These are phyloP conservation scores for Oreochromis aureus DNA, from an alignment of 2,113 vertebrate genomes.

Conservation along the genomic window DNA sequence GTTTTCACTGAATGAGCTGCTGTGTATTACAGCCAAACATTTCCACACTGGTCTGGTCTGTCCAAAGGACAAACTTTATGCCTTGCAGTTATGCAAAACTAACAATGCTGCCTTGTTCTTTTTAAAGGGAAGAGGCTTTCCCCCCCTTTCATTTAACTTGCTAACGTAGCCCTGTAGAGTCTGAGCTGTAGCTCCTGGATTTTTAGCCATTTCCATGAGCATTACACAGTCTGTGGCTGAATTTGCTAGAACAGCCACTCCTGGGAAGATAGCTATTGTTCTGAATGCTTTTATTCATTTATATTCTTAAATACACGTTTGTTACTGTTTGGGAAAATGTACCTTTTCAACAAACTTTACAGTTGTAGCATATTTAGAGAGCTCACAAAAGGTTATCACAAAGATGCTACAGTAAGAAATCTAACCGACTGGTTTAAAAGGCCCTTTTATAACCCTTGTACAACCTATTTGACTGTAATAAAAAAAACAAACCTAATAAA, in stretches of 20 bases:
- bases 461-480: background rate
- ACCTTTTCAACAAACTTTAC: background rate
- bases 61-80: background rate
- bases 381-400: background rate
- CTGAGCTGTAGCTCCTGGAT: background rate
- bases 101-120: background rate
- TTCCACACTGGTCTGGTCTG: background rate
- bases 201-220: background rate
- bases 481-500: background rate
- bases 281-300: background rate
- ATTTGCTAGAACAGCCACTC: background rate
- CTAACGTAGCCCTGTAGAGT: background rate
- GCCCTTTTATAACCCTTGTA: background rate
- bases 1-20: background rate
- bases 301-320: background rate
- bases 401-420: background rate
- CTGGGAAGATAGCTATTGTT: background rate
- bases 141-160: background rate
- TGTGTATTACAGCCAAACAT: background rate
- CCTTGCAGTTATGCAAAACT: background rate
- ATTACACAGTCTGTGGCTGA: background rate
- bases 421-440: background rate
- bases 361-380: background rate
- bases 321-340: background rate
- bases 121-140: background rate